phyloP scores from a whole-genome alignment of 1,140 invertebrate genomes.

The Magallana gigas region DNA sequence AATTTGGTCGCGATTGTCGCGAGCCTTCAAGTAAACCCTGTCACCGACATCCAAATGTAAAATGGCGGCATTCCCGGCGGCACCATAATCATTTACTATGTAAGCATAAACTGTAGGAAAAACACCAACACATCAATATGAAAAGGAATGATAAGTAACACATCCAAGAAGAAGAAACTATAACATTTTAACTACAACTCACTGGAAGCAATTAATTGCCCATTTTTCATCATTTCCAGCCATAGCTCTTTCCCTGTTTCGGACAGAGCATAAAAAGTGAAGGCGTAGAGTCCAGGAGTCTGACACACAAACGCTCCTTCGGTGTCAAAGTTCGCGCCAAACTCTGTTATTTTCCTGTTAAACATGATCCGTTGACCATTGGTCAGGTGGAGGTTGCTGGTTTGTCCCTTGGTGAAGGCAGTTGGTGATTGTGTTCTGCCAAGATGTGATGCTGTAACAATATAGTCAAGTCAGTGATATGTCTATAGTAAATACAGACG shows the following conservation, averaged over 20 bases:
- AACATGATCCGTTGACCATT: slow-evolving; percentile 46
- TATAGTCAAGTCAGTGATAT: not conserved
- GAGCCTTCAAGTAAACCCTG: slow-evolving; percentile 51
- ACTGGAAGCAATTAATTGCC: slow-evolving; percentile 37
- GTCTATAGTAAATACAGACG: too few species aligned
- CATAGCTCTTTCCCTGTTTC: slow-evolving; percentile 42
- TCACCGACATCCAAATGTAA: slow-evolving; percentile 46
- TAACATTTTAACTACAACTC: not conserved
- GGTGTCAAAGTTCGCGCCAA: slow-evolving; percentile 1
- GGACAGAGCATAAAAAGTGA: slow-evolving; percentile 45
- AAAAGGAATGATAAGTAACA: too few species aligned
- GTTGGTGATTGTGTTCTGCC: not conserved
- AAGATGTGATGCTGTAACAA: not conserved
- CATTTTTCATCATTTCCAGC: slow-evolving; percentile 54
- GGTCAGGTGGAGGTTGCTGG: slow-evolving; percentile 41
- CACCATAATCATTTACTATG: slow-evolving; percentile 45
- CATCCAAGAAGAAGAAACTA: too few species aligned
- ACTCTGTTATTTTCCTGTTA: slow-evolving; percentile 49
- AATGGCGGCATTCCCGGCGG: slow-evolving; percentile 46
- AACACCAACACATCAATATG: too few species aligned
- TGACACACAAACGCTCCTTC: slow-evolving; percentile 24
- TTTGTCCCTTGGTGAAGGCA: slow-evolving; percentile 50
- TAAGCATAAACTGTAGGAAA: not conserved
- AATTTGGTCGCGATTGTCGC: slow-evolving; percentile 43
- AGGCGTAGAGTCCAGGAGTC: slow-evolving; percentile 42